Evolutionary conservation across 2,888 invertebrate species (phyloP), one percentile per base, ranked within the genome.

Genomic region (Orthonevra nobilis): DNA sequence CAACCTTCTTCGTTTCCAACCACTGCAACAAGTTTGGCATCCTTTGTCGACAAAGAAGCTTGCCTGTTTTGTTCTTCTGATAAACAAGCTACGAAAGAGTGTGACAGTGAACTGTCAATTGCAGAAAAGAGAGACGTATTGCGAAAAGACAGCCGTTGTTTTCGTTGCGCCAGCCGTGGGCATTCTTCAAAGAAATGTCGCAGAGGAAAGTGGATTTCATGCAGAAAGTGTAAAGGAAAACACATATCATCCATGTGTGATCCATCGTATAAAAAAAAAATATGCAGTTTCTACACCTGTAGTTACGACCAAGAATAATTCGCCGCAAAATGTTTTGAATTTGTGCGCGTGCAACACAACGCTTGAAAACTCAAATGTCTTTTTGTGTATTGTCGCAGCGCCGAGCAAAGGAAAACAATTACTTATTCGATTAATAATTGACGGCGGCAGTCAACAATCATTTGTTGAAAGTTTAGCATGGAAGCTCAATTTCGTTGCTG

Each of bases 381-480:
- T 34, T 38, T 12, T 68, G 12, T 12, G 58, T 6, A 50, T 69
- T 26, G 28, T 20, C 20, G 20, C n/a, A 17, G 32, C 40, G 1
- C 30, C 26, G 19, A 40, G 9, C 12, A 38, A 52, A 17, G 2
- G 7, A 7, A 40, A 6, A 30, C 10, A 3, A 10, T 5, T 40
- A 12, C 9, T 54, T 1, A 36, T 61, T 19, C 44, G 44, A 12
- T 19, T 52, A 2, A 12, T 61, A 10, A 52, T 70, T 17, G 60
- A 70, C 32, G 60, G 68, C 7, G 48, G 48, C 10, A 58, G 40
- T 58, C 54, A 50, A 17, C 32, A 38, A 10, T 23, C 68, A 2
- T 58, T 38, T 30, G 26, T 58, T 12, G 58, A 56, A 19, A 44
- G 46, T 5, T 20, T 68, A 0, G 66, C 28, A 5, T 19, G 20